A percentile compares a stretch with the other conserved stretches of the same genome.
Evolutionary conservation across 2,113 vertebrate species (phyloP).

Genomic region (Anguilla rostrata): DNA sequence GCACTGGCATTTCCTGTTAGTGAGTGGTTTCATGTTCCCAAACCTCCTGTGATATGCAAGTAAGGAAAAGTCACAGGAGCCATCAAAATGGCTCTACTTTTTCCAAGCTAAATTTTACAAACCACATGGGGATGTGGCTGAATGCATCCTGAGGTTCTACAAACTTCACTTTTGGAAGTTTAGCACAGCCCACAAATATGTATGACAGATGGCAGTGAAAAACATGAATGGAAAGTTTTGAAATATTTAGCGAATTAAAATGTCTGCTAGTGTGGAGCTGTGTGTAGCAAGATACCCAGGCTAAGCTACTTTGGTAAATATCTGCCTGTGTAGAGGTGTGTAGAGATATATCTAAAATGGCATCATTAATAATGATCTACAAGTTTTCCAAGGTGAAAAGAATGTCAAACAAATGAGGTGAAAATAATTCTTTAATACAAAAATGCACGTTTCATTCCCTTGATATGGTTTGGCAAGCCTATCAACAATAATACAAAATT

Average conservation of each 20-base stretch:
- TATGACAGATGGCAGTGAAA: no score
- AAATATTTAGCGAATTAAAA: not conserved
- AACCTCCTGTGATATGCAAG: conserved; percentile 1
- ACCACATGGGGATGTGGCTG: no score
- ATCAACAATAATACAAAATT: conserved; percentile 1
- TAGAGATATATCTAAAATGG: no score
- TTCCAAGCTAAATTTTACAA: no score
- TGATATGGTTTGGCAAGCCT: conserved; percentile 20
- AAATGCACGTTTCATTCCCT: conserved; percentile 18
- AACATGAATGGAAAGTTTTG: not conserved
- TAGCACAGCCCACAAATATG: not conserved
- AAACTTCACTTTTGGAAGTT: conserved; percentile 32
- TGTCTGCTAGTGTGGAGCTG: no score
- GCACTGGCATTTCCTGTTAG: conserved; percentile 60
- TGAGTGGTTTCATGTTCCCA: conserved; percentile 51
- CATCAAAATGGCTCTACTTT: no score
- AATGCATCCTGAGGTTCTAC: no score
- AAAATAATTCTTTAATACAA: conserved; percentile 20
- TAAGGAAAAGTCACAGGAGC: no score
- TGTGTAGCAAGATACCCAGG: not conserved
- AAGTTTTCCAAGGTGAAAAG: not conserved
- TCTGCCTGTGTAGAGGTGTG: no score
- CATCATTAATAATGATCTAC: not conserved
- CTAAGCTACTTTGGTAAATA: not conserved
- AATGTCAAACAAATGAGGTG: not conserved